Base-by-base conservation (phyloP, 2,113 vertebrate genomes). In the Hydrolagus affinis region DNA sequence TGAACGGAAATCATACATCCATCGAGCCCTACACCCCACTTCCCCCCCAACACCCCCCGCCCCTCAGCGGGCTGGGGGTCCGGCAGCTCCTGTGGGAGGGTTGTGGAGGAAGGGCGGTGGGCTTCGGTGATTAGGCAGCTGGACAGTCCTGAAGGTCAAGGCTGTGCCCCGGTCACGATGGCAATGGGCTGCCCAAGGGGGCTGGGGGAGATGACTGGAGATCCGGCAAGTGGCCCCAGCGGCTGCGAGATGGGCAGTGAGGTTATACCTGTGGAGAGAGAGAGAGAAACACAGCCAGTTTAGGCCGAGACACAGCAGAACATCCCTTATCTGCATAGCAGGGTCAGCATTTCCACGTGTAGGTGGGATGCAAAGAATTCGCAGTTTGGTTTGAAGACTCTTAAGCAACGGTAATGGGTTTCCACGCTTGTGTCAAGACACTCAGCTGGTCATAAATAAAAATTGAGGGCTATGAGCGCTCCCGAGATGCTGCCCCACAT, bases 201-300 rank as follows among this genome's bases (percentile, higher is more conserved):
- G 87, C 93, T 94, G 8, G 94, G 93, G 87, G 93, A 93, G 91
- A 95, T 94, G 92, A 95, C 91, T 0, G 95, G 95, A 11, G 94
- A 95, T 85, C 93, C 94, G 80, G 94, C 93, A 71, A 95, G 94
- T 91, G 91, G 92, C 86, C 92, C 92, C 85, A 95, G 88, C 8
- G 95, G 94, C 93, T 95, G 94, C 64, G 94, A 89, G 86, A 92
- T 90, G 86, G 93, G 89, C 94, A 95, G 93, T 80, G 94, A 94
- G 90, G 93, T 91, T 87, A 95, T 94, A 85, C 94, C 95, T 95
- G 88, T 8, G 87, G 7, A 25, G 86, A 77, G 14, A 25, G 21
- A 11, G 8, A 75, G 17, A 75, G 21, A 75, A 21, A 75, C 30
- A 56, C 73, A 75, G 73, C 17, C 32, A 75, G 73, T 30, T 56